Percentiles rank a stretch among this genome's conserved stretches.
These are phyloP conservation scores for Virgularia gustaviana DNA, from an alignment of 92 coral and sea anemone genomes.

Conservation along the genomic window DNA sequence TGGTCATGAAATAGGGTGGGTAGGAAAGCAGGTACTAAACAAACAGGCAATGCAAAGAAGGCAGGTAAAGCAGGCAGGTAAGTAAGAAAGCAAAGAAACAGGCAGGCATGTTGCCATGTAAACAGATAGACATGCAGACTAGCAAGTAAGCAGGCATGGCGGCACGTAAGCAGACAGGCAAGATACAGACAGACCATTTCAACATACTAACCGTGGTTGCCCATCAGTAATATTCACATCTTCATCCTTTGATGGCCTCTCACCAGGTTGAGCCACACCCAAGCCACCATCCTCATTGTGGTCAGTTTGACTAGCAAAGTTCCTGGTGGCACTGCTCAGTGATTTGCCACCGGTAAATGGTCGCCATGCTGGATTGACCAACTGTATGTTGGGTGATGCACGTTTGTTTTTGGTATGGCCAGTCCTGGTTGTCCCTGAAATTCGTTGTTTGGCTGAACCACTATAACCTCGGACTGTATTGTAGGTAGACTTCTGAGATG, in stretches of 20 bases:
- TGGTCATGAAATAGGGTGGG: background rate
- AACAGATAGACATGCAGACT: slow-evolving; percentile 2
- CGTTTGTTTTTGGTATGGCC: too few species aligned
- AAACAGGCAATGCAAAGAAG: too few species aligned
- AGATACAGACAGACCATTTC: slow-evolving; percentile 6
- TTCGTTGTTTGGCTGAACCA: background rate
- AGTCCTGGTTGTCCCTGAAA: too few species aligned
- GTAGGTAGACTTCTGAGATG: slow-evolving; percentile 20
- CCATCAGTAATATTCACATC: too few species aligned
- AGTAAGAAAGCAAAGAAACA: background rate
- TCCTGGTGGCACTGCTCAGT: background rate
- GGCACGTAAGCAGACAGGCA: background rate
- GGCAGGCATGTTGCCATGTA: background rate
- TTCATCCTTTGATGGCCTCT: too few species aligned
- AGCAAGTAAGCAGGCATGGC: background rate
- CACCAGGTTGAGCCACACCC: too few species aligned
- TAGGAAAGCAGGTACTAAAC: background rate
- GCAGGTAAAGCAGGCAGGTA: too few species aligned
- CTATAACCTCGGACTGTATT: background rate
- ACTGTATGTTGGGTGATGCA: background rate
- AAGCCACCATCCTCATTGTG: too few species aligned
- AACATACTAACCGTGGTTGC: too few species aligned
- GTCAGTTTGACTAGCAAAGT: too few species aligned
- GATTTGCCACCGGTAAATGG: background rate
- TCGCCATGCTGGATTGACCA: slow-evolving; percentile 21